Percentiles rank a stretch among this genome's conserved stretches.
phyloP scores from a whole-genome alignment of 2,113 vertebrate species.

The Salvelinus namaycush region DNA sequence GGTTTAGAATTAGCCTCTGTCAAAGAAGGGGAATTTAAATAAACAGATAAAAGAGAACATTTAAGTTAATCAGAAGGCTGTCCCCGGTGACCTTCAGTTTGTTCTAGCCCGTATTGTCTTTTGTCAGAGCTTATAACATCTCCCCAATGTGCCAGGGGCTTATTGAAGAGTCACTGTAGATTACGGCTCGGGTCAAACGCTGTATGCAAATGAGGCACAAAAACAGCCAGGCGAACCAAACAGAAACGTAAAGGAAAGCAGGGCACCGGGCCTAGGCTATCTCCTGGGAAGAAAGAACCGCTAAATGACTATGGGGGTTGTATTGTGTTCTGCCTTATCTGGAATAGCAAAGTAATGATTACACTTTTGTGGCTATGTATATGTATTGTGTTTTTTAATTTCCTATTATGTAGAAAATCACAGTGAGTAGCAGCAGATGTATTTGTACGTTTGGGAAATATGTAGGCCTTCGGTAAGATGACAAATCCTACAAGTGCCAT shows the following conservation, averaged over 20 bases:
- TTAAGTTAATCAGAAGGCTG: slow-evolving; percentile 53
- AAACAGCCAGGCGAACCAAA: slow-evolving; percentile 48
- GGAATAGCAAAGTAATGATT: background rate
- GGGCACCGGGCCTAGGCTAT: slow-evolving; percentile 18
- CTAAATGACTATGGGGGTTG: background rate
- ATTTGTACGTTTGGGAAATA: background rate
- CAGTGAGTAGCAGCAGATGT: background rate
- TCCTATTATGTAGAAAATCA: background rate
- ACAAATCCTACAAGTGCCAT: background rate
- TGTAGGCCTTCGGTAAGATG: background rate
- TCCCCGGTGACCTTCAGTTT: slow-evolving; percentile 63
- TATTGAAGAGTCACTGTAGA: slow-evolving; percentile 67
- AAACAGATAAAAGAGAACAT: slow-evolving; percentile 28
- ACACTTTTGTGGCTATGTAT: background rate
- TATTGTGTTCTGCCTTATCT: too few relatives aligned
- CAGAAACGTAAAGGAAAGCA: slow-evolving; percentile 26
- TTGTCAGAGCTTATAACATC: slow-evolving; percentile 72
- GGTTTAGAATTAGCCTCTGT: slow-evolving; percentile 25
- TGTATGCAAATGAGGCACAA: slow-evolving; percentile 59
- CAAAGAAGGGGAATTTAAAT: slow-evolving; percentile 36
- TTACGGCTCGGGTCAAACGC: slow-evolving; percentile 63
- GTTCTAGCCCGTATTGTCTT: slow-evolving; percentile 57
- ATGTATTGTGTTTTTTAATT: background rate
- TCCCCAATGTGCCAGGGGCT: slow-evolving; percentile 65
- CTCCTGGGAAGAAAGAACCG: slow-evolving; percentile 9